These are phyloP conservation scores for Bergia sp. DNA, from an alignment of 92 coral and sea anemone species.

Conservation along the genomic window DNA sequence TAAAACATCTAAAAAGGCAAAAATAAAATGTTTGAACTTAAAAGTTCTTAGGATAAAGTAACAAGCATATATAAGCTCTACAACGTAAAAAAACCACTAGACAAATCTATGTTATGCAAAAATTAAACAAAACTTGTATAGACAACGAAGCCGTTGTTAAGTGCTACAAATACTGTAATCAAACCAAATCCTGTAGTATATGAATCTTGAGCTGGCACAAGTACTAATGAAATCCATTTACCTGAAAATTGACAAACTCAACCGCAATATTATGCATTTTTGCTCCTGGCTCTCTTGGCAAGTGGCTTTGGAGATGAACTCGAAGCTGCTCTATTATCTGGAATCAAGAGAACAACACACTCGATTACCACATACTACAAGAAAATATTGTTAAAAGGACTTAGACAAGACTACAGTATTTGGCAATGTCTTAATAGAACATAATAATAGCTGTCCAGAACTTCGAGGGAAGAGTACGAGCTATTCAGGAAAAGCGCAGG, in stretches of 20 bases:
- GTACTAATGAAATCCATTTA: conserved; percentile 7
- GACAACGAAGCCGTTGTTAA: neutral
- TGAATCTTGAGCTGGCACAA: neutral
- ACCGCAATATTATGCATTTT: conserved; percentile 82
- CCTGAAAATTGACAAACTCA: conserved; percentile 86
- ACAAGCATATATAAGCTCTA: too few relatives aligned
- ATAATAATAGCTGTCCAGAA: too few relatives aligned
- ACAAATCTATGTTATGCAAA: too few relatives aligned
- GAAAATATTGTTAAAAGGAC: neutral
- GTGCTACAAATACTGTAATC: neutral
- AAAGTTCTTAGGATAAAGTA: too few relatives aligned
- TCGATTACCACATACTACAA: too few relatives aligned
- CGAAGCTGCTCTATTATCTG: conserved; percentile 83
- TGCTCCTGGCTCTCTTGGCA: conserved; percentile 81
- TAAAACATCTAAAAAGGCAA: too few relatives aligned
- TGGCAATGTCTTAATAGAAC: neutral
- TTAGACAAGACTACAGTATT: neutral
- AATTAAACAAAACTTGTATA: too few relatives aligned
- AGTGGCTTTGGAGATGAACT: conserved; percentile 75
- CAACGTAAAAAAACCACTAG: too few relatives aligned
- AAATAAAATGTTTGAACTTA: too few relatives aligned
- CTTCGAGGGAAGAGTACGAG: too few relatives aligned
- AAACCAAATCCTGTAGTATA: neutral
- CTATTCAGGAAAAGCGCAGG: too few relatives aligned
- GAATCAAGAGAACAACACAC: neutral